Base-by-base conservation (phyloP, 2,797 vertebrate species). In the Yasuhikotakia modesta region DNA sequence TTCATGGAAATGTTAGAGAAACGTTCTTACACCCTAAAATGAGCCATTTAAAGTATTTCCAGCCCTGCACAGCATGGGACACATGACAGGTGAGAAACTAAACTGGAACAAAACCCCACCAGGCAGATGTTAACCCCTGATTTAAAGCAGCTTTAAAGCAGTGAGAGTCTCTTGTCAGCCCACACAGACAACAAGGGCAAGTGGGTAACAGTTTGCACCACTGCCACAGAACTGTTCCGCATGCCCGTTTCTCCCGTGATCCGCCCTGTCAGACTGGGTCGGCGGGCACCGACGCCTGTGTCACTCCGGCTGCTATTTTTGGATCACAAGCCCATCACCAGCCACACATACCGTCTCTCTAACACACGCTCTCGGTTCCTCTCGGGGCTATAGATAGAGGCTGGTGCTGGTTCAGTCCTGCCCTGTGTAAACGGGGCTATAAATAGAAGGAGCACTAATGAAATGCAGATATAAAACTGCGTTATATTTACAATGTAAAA, bases 391-490 rank as follows among this genome's bases (percentile, higher is more conserved):
- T 85, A 85, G 80, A 85, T 84, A 86, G 84, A 69, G 76, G 68
- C 70, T 74, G 63, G 53, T 69, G 57, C 76, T 78, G 69, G 64
- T 79, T 84, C 58, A 73, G 79, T 84, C 81, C 68, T 77, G 84
- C 61, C 57, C 78, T 76, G 76, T 82, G 78, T 82, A 83, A 87
- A 85, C 45, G 30, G 4, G 55, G 65, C 82, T 82, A 85, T 85
- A 87, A 85, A 86, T 87, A 87, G 79, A n/a, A 48, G 17, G 53
- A 64, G 79, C 67, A 72, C 70, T 83, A 86, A 84, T 86, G 85
- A 86, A 86, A 84, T 83, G 81, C 84, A 86, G 75, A 83, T 84
- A 43, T 43, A 77, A 65, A 69, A 45, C 55, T 76, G 71, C 39
- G 70, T 82, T 82, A 84, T 63, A 82, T 76, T 81, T 61, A n/a